Base-by-base conservation (phyloP, 2,113 vertebrate species). In the Stigmatopora argus region DNA sequence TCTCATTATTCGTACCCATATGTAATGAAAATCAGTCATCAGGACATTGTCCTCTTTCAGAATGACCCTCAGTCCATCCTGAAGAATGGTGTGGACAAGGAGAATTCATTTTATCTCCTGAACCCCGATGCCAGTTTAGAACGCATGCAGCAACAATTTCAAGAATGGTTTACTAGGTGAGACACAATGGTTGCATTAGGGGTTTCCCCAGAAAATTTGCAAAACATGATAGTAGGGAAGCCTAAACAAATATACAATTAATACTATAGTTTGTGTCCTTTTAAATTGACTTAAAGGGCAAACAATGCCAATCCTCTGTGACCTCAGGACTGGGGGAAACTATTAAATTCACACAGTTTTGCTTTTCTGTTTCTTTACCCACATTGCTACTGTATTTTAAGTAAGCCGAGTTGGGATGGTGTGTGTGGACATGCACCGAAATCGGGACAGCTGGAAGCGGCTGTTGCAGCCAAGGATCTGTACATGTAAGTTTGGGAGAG, bases 91-190 rank as follows among this genome's bases (percentile, higher is more conserved):
- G 91, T 98, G 57, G 82, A 96, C 64, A 79, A 87, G 1, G 83
- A 34, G 31, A 89, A 81, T 51, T 87, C 93, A 45, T 98, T 93
- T 85, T 98, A 95, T 19, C 86, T 98, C 21, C 83, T 98, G 48
- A 94, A 96, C 83, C 94, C 96, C 0, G 93, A 96, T 31, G 86
- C 77, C 45, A 96, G 96, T 80, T 90, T 96, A 21, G 77, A 80
- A 13, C 87, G 90, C 77, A 93, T 94, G 0, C 91, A 95, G 74
- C 88, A 92, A 35, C 72, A 84, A 0, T 96, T 98, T 71, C 92
- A 91, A 77, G 88, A 86, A 13, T 92, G 87, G 90, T 98, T 98
- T 19, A 89, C 89, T 82, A 93, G 93, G 96, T 96, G 67, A 83
- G 87, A 59, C 67, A 9, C 26, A 18, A 11, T 14, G 31, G 5